Evolutionary conservation across 2,888 invertebrate genomes (phyloP), one percentile per base, ranked within the genome.

Genomic region (Drosophila atripex): DNA sequence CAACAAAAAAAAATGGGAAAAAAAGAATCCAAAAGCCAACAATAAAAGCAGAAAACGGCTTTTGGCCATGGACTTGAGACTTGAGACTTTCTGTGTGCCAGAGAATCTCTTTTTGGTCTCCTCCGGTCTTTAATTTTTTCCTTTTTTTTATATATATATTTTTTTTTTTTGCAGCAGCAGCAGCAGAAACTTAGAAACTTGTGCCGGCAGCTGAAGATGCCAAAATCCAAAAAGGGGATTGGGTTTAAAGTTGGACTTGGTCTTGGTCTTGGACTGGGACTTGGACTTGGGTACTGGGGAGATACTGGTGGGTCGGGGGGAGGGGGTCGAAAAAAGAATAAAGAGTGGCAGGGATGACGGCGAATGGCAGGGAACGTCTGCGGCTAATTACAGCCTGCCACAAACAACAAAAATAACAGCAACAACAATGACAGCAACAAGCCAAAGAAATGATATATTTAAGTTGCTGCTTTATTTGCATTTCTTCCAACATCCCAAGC

Each of bases 381-480:
- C 76, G 69, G 79, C 89, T 88, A 89, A 89, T 88, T 88, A 85
- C 88, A 88, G 77, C 54, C 76, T 76, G 61, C 76, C 71, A 73
- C 38, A n/a, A 49, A 12, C 55, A 64, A 46, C 56, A 73, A 32
- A 56, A 68, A 56, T 58, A 65, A 39, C 43, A 56, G 52, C 25
- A 70, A 45, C 38, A 53, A 53, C 80, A 80, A 54, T 51, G 57
- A 70, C 78, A 63, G 76, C 64, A 77, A 78, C 82, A 78, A 50
- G 52, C 64, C 53, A 30, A 41, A 65, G 52, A 71, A 80, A 86
- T 86, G 84, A 79, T 86, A 83, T 86, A 86, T 78, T 71, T 75
- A 74, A 74, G 58, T 55, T 69, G 70, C 56, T 80, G 74, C 57
- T 65, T 82, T 76, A 64, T 78, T 76, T 76, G 73, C 73, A 76